Evolutionary conservation across 92 coral and sea anemone genomes (phyloP), one percentile per base, ranked within the genome.

Genomic region (Phenganax subtilis): DNA sequence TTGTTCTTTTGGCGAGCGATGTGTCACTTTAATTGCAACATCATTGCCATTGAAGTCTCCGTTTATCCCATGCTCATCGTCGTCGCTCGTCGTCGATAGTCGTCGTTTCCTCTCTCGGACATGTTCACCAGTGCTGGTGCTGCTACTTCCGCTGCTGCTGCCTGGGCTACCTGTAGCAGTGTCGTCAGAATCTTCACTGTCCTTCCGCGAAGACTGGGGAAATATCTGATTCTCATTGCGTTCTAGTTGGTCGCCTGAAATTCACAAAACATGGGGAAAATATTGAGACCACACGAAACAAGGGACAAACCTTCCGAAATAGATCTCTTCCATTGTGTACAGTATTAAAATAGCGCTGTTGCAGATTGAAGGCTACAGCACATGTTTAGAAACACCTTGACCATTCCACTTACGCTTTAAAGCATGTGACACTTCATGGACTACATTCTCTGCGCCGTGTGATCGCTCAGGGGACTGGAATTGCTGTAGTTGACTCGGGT

Each of bases 11-110:
- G 81, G 81, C 30, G 81, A 76, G 55, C 81, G 81, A 9, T 25
- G 81, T 10, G 51, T 76, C 17, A 76, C 44, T 68, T 76, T 76
- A 3, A 76, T 5, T 37, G 47, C 81, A 29, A 76, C 10, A 57
- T 76, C 81, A 59, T 76, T 76, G 20, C 81, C 81, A 59, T 76
- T 76, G 68, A 76, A 57, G 31, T 76, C 81, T 14, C 81, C 81
- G 55, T 76, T 76, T 10, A 76, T 57, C 15, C 70, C 81, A 17
- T 76, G 69, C 56, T 76, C 81, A 16, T 76, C 67, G 27, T 61
- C 70, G 69, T 76, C 81, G 70, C 81, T 76, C 68, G 25, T 76
- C 53, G 55, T 76, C 81, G 81, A 76, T 4, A 55, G 51, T 51
- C 54, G 59, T 51, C 81, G 81, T 52, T 76, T 76, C 20, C 81